Base-by-base conservation (phyloP, 2,888 invertebrate species). In the Dascillus cervinus region DNA sequence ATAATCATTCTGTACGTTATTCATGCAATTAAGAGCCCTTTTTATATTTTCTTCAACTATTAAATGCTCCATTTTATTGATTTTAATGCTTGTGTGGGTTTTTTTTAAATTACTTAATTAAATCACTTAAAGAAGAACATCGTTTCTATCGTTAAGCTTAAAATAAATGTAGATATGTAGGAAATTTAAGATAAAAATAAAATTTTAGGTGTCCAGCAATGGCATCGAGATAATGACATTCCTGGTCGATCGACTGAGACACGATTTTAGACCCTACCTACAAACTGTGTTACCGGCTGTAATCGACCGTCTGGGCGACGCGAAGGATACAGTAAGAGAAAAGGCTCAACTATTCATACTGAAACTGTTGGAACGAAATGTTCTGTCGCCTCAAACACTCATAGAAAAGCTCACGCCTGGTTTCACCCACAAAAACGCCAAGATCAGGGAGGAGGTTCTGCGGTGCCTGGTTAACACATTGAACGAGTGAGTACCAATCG, bases 351-450 rank as follows among this genome's bases (percentile, higher is more conserved):
- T 80, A 37, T 65, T 86, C 37, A 64, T 87, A 41, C 66, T 80
- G 39, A 82, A 81, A 60, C 65, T 86, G 43, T 75, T 86, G 71
- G 80, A 82, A 62, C 73, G 77, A 43, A 78, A 77, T 39, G 81
- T 82, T 38, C 65, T 79, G 47, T 62, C 70, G 38, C 81, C 77
- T 38, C 82, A 85, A 61, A 68, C 71, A 47, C 68, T 87, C 34
- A 71, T 86, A 46, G 88, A 89, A 46, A 77, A 79, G 58, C 67
- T 88, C 36, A 68, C 71, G 26, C 73, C 74, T 29, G 69, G 71
- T 45, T 73, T 92, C 54, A 72, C 75, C 48, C 94, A 95, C 69
- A 94, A 94, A 68, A 90, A 94, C 62, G 82, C 89, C 53, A 89
- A 91, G 70, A 83, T 95, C 17, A 67, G 92, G 30, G 92, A 95